Evolutionary conservation across 1,140 invertebrate genomes (phyloP).

Genomic region (Sycophaga agraensis): DNA sequence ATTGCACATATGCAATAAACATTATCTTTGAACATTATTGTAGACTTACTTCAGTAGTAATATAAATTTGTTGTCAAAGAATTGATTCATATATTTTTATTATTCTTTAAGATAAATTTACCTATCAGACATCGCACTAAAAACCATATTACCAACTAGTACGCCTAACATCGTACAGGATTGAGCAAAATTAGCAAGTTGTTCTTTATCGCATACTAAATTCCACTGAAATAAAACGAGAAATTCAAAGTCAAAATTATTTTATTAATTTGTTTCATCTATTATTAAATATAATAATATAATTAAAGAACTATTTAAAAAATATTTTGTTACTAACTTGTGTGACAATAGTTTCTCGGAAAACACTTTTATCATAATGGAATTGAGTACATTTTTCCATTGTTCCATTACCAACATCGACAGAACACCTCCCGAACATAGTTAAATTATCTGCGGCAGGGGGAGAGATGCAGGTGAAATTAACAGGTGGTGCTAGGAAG

Average conservation of each 20-base stretch:
- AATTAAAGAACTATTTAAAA: too few species aligned
- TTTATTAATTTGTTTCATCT: too few species aligned
- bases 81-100: background rate
- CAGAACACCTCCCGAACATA: slow-evolving; percentile 31
- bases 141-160: slow-evolving; percentile 70
- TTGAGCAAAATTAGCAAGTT: slow-evolving; percentile 71
- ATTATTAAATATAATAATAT: too few species aligned
- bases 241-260: too few species aligned
- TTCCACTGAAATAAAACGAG: slow-evolving; percentile 63
- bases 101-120: slow-evolving; percentile 59
- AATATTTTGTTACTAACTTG: slow-evolving; percentile 50
- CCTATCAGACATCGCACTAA: slow-evolving; percentile 75
- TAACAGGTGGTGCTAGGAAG: slow-evolving; percentile 65
- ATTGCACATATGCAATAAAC: too few species aligned
- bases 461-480: slow-evolving; percentile 60
- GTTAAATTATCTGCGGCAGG: slow-evolving; percentile 34
- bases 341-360: slow-evolving; percentile 71
- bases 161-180: slow-evolving; percentile 76
- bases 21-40: too few species aligned
- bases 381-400: slow-evolving; percentile 60
- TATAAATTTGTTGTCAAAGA: too few species aligned
- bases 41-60: too few species aligned
- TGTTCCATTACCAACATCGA: slow-evolving; percentile 42
- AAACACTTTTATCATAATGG: slow-evolving; percentile 66
- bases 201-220: slow-evolving; percentile 66